A percentile compares a stretch with the other conserved stretches of the same genome.
phyloP scores from a whole-genome alignment of 2,113 vertebrate genomes.

The Calyptomena viridis region DNA sequence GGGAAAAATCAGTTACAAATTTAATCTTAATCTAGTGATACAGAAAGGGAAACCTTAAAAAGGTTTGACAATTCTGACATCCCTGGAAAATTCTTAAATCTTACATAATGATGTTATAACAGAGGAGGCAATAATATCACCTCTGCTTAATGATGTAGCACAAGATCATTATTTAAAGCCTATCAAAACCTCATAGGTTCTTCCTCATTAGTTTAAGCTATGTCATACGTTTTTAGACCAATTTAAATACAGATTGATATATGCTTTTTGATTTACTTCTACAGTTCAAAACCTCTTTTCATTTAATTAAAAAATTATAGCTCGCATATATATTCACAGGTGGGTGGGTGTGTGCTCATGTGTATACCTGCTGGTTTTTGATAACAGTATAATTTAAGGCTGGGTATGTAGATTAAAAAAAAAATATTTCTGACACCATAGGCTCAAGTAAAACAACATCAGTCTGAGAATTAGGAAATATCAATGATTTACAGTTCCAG shows the following conservation, averaged over 20 bases:
- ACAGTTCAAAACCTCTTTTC: not conserved
- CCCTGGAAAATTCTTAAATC: constrained; percentile 12
- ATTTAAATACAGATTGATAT: not conserved
- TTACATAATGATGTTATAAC: not conserved
- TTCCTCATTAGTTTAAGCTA: constrained; percentile 5
- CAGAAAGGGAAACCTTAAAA: not conserved
- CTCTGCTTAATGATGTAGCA: constrained; percentile 20
- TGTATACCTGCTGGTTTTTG: not conserved
- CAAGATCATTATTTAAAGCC: constrained; percentile 23
- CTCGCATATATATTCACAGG: not conserved
- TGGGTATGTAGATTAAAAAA: not conserved
- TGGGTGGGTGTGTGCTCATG: not conserved
- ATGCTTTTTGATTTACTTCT: constrained; percentile 16
- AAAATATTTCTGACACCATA: not conserved
- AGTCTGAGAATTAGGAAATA: constrained; percentile 27
- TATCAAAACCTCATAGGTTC: not conserved
- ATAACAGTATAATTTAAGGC: constrained; percentile 52
- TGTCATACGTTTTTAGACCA: not conserved
- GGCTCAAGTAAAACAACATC: constrained; percentile 54
- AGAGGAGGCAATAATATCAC: not conserved
- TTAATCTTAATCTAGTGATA: not conserved
- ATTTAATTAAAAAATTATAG: constrained; percentile 10
- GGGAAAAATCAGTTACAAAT: not conserved
- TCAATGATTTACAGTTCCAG: constrained; percentile 39
- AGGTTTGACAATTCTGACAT: not conserved